phyloP scores from a whole-genome alignment of 2,797 vertebrate species.

The Argya squamiceps region DNA sequence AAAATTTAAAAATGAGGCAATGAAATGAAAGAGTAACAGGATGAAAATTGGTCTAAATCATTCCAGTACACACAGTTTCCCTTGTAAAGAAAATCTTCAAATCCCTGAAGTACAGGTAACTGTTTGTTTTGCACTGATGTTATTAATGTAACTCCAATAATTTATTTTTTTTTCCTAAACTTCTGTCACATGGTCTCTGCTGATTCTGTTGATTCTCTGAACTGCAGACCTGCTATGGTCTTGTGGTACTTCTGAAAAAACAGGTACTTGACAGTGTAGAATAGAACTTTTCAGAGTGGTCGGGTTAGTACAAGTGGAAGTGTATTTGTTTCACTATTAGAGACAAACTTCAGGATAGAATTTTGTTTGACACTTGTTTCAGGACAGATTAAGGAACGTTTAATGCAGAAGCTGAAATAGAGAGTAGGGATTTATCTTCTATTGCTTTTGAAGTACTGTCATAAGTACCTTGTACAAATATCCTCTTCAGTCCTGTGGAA shows the following conservation, averaged over 20 bases:
- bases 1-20: background rate
- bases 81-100: background rate
- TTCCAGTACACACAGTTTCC: background rate
- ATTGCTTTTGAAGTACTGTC: background rate
- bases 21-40: background rate
- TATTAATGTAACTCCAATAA: background rate
- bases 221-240: background rate
- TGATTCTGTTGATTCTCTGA: background rate
- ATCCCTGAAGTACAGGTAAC: background rate
- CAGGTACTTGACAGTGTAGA: background rate
- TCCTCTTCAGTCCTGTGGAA: background rate
- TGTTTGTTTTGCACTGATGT: background rate
- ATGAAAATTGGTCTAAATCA: background rate
- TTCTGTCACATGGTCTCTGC: background rate
- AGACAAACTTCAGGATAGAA: background rate
- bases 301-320: background rate
- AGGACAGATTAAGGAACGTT: conserved; percentile 16
- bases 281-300: background rate
- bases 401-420: conserved; percentile 4
- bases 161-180: background rate
- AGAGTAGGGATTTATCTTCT: conserved; percentile 9
- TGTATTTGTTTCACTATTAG: background rate
- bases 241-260: background rate
- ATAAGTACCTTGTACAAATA: background rate
- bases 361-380: background rate